Evolutionary conservation across 92 coral and sea anemone species (phyloP).

Genomic region (Epizoanthus ramosus): DNA sequence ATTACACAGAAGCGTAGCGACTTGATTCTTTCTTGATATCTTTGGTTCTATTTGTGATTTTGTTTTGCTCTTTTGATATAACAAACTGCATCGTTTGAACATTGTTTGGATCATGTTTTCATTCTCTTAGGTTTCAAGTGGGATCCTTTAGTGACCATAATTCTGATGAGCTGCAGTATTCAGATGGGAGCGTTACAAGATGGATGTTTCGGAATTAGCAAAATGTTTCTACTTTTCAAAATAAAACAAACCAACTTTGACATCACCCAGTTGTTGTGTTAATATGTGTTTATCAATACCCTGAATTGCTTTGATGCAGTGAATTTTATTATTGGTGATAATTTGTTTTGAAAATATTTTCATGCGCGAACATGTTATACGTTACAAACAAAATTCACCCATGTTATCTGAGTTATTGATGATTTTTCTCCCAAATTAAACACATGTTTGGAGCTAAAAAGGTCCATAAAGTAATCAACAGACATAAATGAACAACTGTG

Average conservation of each 20-base stretch:
- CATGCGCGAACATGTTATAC: neutral
- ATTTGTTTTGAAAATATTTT: conserved; percentile 12
- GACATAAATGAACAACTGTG: conserved; percentile 18
- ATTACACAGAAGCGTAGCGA: conserved; percentile 31
- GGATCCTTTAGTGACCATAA: conserved; percentile 13
- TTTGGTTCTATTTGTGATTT: conserved; percentile 35
- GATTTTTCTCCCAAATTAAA: conserved; percentile 15
- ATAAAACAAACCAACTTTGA: conserved; percentile 29
- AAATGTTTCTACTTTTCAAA: conserved; percentile 3
- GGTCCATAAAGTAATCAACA: conserved; percentile 17
- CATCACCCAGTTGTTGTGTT: conserved; percentile 13
- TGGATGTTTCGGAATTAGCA: conserved; percentile 6
- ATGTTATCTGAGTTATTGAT: conserved; percentile 6
- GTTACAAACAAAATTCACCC: conserved; percentile 17
- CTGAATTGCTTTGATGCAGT: conserved; percentile 12
- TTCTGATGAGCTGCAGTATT: conserved; percentile 21
- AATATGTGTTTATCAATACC: neutral
- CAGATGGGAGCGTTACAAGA: conserved; percentile 19
- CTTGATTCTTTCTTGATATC: conserved; percentile 31
- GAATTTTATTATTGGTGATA: conserved; percentile 21
- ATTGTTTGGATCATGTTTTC: conserved; percentile 28
- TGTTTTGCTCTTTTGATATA: conserved; percentile 10
- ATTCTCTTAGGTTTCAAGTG: conserved; percentile 22
- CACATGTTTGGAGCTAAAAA: conserved; percentile 16
- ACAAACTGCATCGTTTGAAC: conserved; percentile 32